A percentile compares a stretch with the other conserved stretches of the same genome.
phyloP scores from a whole-genome alignment of 1,140 invertebrate genomes.

The Leptinotarsa lineolata region DNA sequence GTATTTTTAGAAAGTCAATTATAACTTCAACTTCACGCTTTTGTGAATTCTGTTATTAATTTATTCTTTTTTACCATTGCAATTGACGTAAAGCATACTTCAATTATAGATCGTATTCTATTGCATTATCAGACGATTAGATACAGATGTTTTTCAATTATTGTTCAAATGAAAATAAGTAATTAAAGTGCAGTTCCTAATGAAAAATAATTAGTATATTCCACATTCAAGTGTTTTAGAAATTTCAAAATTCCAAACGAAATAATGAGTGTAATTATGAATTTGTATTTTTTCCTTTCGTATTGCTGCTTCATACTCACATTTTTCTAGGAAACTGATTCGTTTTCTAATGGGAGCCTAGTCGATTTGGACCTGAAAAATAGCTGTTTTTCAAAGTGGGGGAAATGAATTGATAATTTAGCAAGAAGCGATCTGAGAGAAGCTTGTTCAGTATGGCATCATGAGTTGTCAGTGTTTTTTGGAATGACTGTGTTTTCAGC shows the following conservation, averaged over 20 bases:
- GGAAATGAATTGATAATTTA: slow-evolving; percentile 17
- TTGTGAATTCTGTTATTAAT: neutral
- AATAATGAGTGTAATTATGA: no score
- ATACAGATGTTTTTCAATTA: no score
- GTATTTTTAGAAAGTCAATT: slow-evolving; percentile 1
- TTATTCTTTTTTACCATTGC: no score
- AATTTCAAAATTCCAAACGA: no score
- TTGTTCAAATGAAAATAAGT: no score
- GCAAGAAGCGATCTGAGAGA: neutral
- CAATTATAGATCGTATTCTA: no score
- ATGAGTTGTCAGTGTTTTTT: slow-evolving; percentile 1
- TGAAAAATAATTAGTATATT: no score
- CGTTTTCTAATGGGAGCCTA: neutral
- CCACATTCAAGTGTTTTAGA: no score
- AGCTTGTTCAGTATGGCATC: neutral
- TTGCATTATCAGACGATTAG: no score
- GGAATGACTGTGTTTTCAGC: neutral
- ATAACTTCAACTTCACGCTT: neutral
- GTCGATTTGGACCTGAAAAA: slow-evolving; percentile 14
- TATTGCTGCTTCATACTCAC: neutral
- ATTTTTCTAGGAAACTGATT: neutral
- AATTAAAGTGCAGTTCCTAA: no score
- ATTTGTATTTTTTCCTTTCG: no score
- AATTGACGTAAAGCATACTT: no score
- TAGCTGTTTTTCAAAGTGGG: slow-evolving; percentile 9